phyloP scores from a whole-genome alignment of 2,888 invertebrate species.

The Auanema sp. region DNA sequence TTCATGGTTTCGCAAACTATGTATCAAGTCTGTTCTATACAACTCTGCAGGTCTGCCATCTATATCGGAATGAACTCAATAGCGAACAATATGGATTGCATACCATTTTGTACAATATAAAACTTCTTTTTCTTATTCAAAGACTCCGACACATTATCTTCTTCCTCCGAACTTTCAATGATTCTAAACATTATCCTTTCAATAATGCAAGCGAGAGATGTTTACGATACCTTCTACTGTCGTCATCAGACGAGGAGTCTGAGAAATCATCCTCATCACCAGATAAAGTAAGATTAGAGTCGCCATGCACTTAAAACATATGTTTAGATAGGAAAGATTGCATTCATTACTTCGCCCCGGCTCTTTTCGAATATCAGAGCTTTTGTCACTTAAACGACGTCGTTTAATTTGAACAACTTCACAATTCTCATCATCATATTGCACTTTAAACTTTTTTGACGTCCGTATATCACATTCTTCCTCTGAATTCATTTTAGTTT shows the following conservation, averaged over 20 bases:
- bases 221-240: neutral
- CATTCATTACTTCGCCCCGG: neutral
- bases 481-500: too few species aligned
- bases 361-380: neutral
- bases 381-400: neutral
- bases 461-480: too few species aligned
- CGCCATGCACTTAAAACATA: constrained; percentile 2
- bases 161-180: constrained; percentile 8
- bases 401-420: neutral
- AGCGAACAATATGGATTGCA: neutral
- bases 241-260: constrained; percentile 6
- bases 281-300: neutral
- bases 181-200: too few species aligned
- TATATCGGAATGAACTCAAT: neutral
- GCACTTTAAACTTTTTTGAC: too few species aligned
- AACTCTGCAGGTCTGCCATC: constrained; percentile 29
- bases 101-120: constrained; percentile 20
- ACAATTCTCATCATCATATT: too few species aligned
- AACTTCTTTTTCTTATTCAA: constrained; percentile 16
- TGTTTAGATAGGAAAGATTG: neutral
- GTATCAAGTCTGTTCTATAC: constrained; percentile 40
- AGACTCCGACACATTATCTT: constrained; percentile 4
- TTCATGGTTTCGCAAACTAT: constrained; percentile 11
- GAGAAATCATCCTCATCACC: constrained; percentile 1
- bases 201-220: too few species aligned